Evolutionary conservation across 2,113 vertebrate species (phyloP).

Genomic region (Geothlypis trichas): DNA sequence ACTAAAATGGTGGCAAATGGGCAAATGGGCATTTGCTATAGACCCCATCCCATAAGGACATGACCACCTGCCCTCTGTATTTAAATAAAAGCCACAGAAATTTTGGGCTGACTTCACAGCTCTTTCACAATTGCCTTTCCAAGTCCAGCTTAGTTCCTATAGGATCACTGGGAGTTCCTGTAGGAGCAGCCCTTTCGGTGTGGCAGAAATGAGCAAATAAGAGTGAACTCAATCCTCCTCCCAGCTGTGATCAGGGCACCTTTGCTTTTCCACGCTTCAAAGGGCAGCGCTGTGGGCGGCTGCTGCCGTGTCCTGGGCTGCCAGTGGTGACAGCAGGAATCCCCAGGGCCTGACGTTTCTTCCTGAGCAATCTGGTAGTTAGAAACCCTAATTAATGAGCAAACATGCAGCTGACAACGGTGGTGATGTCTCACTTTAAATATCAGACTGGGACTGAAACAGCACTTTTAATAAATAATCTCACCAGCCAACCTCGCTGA

Average conservation of each 20-base stretch:
- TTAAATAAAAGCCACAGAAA: not conserved
- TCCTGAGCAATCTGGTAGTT: not conserved
- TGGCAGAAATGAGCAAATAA: not conserved
- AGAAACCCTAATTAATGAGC: conserved; percentile 23
- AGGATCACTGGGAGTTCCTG: fast-evolving
- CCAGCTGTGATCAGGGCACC: not conserved
- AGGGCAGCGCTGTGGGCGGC: fast-evolving
- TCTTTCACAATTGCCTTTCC: not conserved
- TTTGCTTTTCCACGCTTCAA: not conserved
- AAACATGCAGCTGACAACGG: fast-evolving
- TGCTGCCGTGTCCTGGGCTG: not conserved
- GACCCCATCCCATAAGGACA: not conserved
- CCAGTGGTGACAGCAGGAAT: not conserved
- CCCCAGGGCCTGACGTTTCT: not conserved
- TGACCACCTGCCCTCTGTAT: not conserved
- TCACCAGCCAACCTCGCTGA: fast-evolving
- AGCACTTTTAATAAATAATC: not conserved
- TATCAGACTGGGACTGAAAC: not conserved
- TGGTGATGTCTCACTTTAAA: not conserved
- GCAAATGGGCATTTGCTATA: not conserved
- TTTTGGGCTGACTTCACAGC: not conserved
- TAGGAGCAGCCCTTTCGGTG: not conserved
- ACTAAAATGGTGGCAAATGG: too few relatives aligned
- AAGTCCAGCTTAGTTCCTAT: not conserved
- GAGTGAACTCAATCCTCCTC: not conserved